Evolutionary conservation across 92 coral and sea anemone species (phyloP).

Genomic region (Actinernus sp.): DNA sequence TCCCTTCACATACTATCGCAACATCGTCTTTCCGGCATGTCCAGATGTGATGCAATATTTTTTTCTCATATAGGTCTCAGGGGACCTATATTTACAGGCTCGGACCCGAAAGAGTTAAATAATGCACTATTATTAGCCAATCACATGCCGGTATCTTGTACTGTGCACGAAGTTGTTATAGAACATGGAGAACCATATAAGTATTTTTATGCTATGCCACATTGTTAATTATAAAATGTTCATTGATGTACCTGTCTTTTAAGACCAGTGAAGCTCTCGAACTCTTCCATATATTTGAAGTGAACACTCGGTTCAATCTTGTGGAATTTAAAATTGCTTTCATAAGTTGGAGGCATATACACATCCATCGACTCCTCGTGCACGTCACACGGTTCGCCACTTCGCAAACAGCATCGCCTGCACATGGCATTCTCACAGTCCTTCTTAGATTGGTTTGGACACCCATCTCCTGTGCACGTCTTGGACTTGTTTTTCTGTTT

Average conservation of each 20-base stretch:
- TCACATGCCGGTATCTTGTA: too few relatives aligned
- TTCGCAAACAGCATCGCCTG: conserved; percentile 86
- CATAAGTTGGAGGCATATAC: conserved; percentile 66
- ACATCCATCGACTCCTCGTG: conserved; percentile 78
- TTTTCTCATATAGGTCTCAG: too few relatives aligned
- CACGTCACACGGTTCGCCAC: conserved; percentile 79
- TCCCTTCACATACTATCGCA: too few relatives aligned
- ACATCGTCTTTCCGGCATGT: too few relatives aligned
- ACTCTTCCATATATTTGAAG: conserved; percentile 18
- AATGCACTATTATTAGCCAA: too few relatives aligned
- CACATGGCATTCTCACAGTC: conserved; percentile 94
- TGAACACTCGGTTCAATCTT: conserved; percentile 73
- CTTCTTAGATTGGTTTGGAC: conserved; percentile 91
- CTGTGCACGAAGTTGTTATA: too few relatives aligned
- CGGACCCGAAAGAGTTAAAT: too few relatives aligned
- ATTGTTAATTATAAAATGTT: too few relatives aligned
- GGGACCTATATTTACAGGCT: too few relatives aligned
- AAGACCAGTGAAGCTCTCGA: conserved; percentile 8
- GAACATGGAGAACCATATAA: too few relatives aligned
- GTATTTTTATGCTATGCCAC: too few relatives aligned
- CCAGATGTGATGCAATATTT: too few relatives aligned
- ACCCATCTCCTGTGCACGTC: conserved; percentile 71
- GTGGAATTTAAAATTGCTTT: conserved; percentile 59
- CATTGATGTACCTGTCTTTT: conserved; percentile 16
- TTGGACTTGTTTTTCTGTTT: conserved; percentile 23